These are phyloP conservation scores for Leptinotarsa juncta DNA, from an alignment of 2,888 invertebrate species.

Conservation along the genomic window DNA sequence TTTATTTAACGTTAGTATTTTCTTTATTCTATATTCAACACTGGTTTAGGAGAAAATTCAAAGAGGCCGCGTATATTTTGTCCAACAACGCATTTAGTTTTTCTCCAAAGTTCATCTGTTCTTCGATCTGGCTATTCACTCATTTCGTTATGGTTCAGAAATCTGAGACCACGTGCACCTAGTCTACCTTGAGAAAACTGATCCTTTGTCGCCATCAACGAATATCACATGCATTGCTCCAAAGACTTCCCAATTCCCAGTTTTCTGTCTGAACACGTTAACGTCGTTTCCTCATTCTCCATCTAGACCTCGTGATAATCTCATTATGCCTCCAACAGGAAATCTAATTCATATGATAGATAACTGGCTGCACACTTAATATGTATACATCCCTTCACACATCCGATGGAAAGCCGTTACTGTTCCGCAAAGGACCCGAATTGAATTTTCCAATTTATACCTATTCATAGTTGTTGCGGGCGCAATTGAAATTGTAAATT, in stretches of 20 bases:
- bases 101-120: too few species aligned
- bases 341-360: constrained; percentile 48
- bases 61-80: too few species aligned
- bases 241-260: background rate
- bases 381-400: constrained; percentile 37
- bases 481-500: background rate
- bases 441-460: constrained; percentile 16
- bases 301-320: constrained; percentile 38
- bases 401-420: constrained; percentile 23
- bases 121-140: too few species aligned
- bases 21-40: too few species aligned
- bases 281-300: constrained; percentile 31
- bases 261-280: constrained; percentile 24
- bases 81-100: too few species aligned
- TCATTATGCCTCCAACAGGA: constrained; percentile 40
- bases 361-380: constrained; percentile 45
- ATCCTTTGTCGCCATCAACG: background rate
- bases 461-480: constrained; percentile 12
- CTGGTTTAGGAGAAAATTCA: too few species aligned
- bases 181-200: background rate
- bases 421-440: constrained; percentile 12
- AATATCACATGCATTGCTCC: background rate
- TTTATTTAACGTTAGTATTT: too few species aligned
- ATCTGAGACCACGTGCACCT: background rate
- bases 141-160: too few species aligned